phyloP scores from a whole-genome alignment of 2,888 invertebrate genomes.

The Drosophila stalkeri region DNA sequence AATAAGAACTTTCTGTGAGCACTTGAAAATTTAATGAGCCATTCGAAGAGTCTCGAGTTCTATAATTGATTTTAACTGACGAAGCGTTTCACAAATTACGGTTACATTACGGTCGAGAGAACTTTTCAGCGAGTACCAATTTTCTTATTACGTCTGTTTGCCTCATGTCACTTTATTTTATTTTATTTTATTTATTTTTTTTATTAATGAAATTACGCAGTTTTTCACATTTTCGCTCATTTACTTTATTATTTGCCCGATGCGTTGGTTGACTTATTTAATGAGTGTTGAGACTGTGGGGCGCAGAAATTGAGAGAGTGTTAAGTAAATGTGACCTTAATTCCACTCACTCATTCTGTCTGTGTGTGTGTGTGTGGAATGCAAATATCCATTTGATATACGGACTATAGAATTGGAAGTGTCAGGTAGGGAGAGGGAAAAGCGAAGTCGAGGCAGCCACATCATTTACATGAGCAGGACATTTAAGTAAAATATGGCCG shows the following conservation, averaged over 20 bases:
- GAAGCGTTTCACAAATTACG: slow-evolving; percentile 16
- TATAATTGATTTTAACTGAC: slow-evolving; percentile 41
- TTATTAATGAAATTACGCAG: slow-evolving; percentile 71
- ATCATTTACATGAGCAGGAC: slow-evolving; percentile 76
- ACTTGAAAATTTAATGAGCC: slow-evolving; percentile 45
- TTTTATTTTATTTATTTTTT: slow-evolving; percentile 60
- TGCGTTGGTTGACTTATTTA: slow-evolving; percentile 59
- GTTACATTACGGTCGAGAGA: background rate
- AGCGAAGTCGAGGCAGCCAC: slow-evolving; percentile 33
- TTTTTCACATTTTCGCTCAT: slow-evolving; percentile 28
- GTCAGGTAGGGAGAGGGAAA: background rate
- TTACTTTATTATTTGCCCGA: slow-evolving; percentile 36
- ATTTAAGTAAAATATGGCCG: slow-evolving; percentile 77
- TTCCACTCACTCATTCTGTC: slow-evolving; percentile 28
- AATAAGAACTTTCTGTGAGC: slow-evolving; percentile 5
- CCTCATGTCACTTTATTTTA: slow-evolving; percentile 24
- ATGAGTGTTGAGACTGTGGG: slow-evolving; percentile 28
- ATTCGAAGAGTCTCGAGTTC: slow-evolving; percentile 21
- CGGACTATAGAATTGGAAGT: slow-evolving; percentile 45
- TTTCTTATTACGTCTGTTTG: slow-evolving; percentile 5
- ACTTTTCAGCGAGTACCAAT: slow-evolving; percentile 5
- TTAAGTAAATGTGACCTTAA: slow-evolving; percentile 70
- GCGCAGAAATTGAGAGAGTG: slow-evolving; percentile 18
- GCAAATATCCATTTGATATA: slow-evolving; percentile 71
- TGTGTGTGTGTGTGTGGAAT: slow-evolving; percentile 17